Evolutionary conservation across 2,797 vertebrate genomes (phyloP).

Genomic region (Sebastes hubbsi): DNA sequence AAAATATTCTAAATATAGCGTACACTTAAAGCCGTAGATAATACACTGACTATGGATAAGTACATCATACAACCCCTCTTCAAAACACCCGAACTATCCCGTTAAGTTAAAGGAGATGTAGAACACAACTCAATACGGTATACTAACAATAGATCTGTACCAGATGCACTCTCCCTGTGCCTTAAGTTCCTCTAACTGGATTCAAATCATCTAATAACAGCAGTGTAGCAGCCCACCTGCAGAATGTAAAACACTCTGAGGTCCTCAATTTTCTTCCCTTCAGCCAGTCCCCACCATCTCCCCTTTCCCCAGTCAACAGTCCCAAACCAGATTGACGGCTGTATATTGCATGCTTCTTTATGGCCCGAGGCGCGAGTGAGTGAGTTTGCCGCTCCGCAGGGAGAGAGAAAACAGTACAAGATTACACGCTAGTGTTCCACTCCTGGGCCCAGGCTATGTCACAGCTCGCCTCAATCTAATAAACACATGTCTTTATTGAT

Average conservation of each 20-base stretch:
- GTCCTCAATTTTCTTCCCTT: conserved; percentile 16
- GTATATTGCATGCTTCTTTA: conserved; percentile 65
- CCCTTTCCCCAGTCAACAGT: conserved; percentile 35
- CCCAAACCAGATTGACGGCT: conserved; percentile 60
- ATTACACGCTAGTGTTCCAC: conserved; percentile 73
- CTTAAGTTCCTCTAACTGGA: background rate
- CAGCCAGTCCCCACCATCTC: conserved; percentile 17
- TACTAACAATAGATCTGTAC: background rate
- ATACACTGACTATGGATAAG: too few species aligned
- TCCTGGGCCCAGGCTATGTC: conserved; percentile 52
- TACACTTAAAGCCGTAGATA: too few species aligned
- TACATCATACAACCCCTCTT: too few species aligned
- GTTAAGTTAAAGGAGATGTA: background rate
- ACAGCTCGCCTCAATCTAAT: conserved; percentile 69
- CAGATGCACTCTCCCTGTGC: background rate
- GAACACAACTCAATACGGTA: background rate
- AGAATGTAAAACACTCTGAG: background rate
- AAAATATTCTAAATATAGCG: too few species aligned
- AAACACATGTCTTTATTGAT: conserved; percentile 80
- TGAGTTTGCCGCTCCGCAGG: conserved; percentile 46
- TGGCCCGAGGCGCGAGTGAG: conserved; percentile 47
- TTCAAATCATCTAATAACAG: conserved; percentile 2
- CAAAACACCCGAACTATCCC: background rate
- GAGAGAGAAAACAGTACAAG: conserved; percentile 54
- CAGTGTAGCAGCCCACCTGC: background rate